Evolutionary conservation across 2,797 vertebrate species (phyloP).

Genomic region (Thunnus albacares): DNA sequence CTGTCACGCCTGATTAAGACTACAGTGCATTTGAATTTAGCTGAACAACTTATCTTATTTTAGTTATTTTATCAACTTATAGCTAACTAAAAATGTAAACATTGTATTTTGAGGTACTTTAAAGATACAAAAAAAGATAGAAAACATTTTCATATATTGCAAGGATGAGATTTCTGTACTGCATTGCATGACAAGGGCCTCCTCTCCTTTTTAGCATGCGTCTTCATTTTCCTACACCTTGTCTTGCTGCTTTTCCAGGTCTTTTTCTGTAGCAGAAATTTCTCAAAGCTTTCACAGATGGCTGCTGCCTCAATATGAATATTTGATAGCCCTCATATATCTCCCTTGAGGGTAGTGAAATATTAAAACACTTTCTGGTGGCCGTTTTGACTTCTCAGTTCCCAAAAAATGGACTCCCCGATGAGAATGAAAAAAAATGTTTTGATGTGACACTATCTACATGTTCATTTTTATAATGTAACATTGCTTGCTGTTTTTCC

Average conservation of each 20-base stretch:
- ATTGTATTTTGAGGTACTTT: neutral
- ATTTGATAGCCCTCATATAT: conserved; percentile 81
- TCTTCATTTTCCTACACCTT: conserved; percentile 48
- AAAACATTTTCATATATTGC: neutral
- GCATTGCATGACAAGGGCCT: conserved; percentile 10
- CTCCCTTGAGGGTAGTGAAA: conserved; percentile 80
- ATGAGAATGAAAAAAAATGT: neutral
- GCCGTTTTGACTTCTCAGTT: conserved; percentile 61
- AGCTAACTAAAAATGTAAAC: neutral
- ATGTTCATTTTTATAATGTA: conserved; percentile 5
- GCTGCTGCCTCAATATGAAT: conserved; percentile 80
- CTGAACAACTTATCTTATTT: neutral
- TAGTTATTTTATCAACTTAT: neutral
- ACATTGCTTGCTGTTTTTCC: conserved; percentile 1
- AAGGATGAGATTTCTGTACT: neutral
- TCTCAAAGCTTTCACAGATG: conserved; percentile 78
- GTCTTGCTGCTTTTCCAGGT: conserved; percentile 43
- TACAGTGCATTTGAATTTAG: neutral
- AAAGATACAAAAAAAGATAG: neutral
- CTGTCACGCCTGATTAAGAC: neutral
- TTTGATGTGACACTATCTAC: conserved; percentile 14
- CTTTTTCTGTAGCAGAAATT: conserved; percentile 64
- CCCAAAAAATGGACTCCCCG: conserved; percentile 27
- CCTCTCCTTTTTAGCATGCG: neutral
- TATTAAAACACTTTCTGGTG: conserved; percentile 81